Conservation (phyloP, 2,888 invertebrate genomes). For the Ochropacha duplaris region DNA sequence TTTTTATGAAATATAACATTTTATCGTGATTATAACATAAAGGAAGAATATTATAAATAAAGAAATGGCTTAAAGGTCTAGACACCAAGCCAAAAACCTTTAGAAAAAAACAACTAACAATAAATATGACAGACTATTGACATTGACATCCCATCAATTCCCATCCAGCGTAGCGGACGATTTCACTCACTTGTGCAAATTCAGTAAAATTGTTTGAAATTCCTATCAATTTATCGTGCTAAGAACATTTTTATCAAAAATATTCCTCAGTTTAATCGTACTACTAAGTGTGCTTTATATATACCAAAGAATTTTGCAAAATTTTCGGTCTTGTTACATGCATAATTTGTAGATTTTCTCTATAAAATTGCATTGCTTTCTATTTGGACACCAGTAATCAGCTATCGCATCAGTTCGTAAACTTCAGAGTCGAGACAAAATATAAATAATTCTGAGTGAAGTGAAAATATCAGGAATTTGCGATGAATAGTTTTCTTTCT, state of each 20-base stretch:
- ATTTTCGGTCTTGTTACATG: not conserved
- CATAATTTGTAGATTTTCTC: not conserved
- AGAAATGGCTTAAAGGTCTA: too few relatives aligned
- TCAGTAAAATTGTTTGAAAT: conserved; percentile 22
- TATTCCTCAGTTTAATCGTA: too few relatives aligned
- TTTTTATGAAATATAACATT: too few relatives aligned
- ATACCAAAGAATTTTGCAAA: not conserved
- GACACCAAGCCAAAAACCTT: too few relatives aligned
- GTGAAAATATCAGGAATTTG: not conserved
- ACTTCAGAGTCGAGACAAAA: not conserved
- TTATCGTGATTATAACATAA: too few relatives aligned
- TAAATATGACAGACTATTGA: too few relatives aligned
- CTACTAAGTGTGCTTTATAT: too few relatives aligned
- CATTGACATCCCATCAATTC: conserved; percentile 13
- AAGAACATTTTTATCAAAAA: too few relatives aligned
- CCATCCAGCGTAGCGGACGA: conserved; percentile 10
- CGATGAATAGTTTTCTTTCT: conserved; percentile 43
- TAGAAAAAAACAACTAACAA: too few relatives aligned
- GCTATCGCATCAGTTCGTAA: not conserved
- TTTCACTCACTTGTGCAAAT: conserved; percentile 15
- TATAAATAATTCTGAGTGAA: not conserved
- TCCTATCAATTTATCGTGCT: not conserved
- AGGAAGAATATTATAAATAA: too few relatives aligned
- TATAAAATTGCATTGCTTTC: not conserved
- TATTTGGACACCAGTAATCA: not conserved